Evolutionary conservation across 2,797 vertebrate genomes (phyloP).

Genomic region (Sebastes vulpes): DNA sequence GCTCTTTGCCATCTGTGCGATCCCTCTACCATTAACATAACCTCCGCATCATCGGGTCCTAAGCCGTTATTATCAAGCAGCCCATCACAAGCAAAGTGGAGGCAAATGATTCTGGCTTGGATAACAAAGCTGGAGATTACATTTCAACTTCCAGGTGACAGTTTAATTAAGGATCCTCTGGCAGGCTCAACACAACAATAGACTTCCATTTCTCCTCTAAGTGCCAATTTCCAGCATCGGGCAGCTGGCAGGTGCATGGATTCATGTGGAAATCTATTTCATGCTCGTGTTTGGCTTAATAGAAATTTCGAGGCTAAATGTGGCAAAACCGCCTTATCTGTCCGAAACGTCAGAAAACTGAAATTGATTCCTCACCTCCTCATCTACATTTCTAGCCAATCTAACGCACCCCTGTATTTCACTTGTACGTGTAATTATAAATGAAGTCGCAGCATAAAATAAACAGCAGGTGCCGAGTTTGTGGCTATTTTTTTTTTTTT

Average conservation of each 20-base stretch:
- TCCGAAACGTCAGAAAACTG: slow-evolving; percentile 62
- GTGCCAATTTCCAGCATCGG: slow-evolving; percentile 85
- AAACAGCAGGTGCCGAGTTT: slow-evolving; percentile 12
- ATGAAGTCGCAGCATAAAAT: slow-evolving; percentile 32
- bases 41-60: slow-evolving; percentile 57
- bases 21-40: slow-evolving; percentile 64
- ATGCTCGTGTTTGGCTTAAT: slow-evolving; percentile 84
- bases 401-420: slow-evolving; percentile 28
- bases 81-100: slow-evolving; percentile 78
- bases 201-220: slow-evolving; percentile 86
- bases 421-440: slow-evolving; percentile 27
- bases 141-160: slow-evolving; percentile 88
- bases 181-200: slow-evolving; percentile 85
- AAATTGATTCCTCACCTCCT: slow-evolving; percentile 69
- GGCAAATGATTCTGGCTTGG: slow-evolving; percentile 84
- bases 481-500: background rate
- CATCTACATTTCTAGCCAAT: slow-evolving; percentile 49
- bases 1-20: slow-evolving; percentile 47
- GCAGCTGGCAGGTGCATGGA: slow-evolving; percentile 82
- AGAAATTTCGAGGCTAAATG: slow-evolving; percentile 81
- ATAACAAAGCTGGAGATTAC: slow-evolving; percentile 86
- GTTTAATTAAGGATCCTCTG: slow-evolving; percentile 88
- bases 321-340: slow-evolving; percentile 71
- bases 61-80: slow-evolving; percentile 73
- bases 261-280: slow-evolving; percentile 88